These are phyloP conservation scores for Leptopilina clavipes DNA, from an alignment of 1,140 invertebrate genomes.

Conservation along the genomic window DNA sequence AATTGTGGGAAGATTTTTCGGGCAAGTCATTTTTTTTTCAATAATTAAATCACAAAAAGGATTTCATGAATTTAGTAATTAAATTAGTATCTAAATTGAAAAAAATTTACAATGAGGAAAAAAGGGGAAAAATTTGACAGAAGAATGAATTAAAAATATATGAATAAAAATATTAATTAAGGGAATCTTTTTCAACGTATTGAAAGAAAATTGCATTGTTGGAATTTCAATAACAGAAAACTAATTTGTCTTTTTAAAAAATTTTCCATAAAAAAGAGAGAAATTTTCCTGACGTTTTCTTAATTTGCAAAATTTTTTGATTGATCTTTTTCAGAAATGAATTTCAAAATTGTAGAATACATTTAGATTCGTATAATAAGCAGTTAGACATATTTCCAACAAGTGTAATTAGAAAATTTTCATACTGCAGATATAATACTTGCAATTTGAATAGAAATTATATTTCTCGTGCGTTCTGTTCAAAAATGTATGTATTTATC, in stretches of 20 bases:
- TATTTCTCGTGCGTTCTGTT: slow-evolving; percentile 14
- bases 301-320: neutral
- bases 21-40: slow-evolving; percentile 74
- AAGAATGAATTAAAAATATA: too few relatives aligned
- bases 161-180: too few relatives aligned
- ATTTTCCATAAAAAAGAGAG: neutral
- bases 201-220: too few relatives aligned
- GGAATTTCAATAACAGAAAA: too few relatives aligned
- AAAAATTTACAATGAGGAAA: too few relatives aligned
- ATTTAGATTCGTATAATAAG: neutral
- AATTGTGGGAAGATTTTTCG: slow-evolving; percentile 85
- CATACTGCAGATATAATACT: neutral
- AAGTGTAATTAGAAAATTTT: slow-evolving; percentile 17
- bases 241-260: neutral
- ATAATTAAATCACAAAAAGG: neutral
- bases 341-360: neutral
- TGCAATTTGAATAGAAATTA: neutral
- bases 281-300: neutral
- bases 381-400: neutral
- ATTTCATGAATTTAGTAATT: too few relatives aligned
- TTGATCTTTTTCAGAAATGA: neutral
- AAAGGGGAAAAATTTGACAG: too few relatives aligned
- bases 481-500: neutral
- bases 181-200: too few relatives aligned
- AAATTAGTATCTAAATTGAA: too few relatives aligned